A percentile compares a stretch with the other conserved stretches of the same genome.
Evolutionary conservation across 2,113 vertebrate genomes (phyloP).

Genomic region (Sprattus sprattus): DNA sequence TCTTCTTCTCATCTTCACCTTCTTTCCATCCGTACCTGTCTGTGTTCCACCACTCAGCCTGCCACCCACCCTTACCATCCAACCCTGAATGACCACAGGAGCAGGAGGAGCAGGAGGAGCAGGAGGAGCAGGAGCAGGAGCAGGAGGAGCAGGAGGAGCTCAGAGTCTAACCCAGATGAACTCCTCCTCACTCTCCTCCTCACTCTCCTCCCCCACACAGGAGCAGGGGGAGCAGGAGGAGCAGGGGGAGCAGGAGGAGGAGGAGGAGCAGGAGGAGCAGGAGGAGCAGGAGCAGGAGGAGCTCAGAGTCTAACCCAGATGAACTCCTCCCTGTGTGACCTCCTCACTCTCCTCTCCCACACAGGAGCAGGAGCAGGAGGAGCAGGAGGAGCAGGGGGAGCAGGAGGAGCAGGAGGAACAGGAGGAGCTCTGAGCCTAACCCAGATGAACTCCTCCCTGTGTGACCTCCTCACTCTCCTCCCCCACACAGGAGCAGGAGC

Average conservation of each 20-base stretch:
- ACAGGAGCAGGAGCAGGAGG: no score
- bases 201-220: no score
- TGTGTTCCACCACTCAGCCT: background rate
- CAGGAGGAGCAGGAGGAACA: background rate
- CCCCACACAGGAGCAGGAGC: background rate
- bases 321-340: background rate
- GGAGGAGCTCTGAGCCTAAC: background rate
- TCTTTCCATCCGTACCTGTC: background rate
- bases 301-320: background rate
- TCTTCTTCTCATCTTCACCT: background rate
- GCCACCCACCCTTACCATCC: background rate
- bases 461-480: background rate
- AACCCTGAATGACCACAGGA: background rate
- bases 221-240: no score
- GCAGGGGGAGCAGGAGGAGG: no score
- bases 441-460: background rate
- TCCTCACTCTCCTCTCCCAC: slow-evolving; percentile 9
- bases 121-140: background rate
- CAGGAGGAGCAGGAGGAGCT: background rate
- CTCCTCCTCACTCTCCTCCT: background rate
- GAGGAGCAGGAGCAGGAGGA: background rate
- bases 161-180: background rate
- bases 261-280: no score
- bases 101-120: no score
- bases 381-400: no score